A percentile compares a stretch with the other conserved stretches of the same genome.
Evolutionary conservation across 2,888 invertebrate species (phyloP).

Genomic region (Calliphora vomitoria): DNA sequence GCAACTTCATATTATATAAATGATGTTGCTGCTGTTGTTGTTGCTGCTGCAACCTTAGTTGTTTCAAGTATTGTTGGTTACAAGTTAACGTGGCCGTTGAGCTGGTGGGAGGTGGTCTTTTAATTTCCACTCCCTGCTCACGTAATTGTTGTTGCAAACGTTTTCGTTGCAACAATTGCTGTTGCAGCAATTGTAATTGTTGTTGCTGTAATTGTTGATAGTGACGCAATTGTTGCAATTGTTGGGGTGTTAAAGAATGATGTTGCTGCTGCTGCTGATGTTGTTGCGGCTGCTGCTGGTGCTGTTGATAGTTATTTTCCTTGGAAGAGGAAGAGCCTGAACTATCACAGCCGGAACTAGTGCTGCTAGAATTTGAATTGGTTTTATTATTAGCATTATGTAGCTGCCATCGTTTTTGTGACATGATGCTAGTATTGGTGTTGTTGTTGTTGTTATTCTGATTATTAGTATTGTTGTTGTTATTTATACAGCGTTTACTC

Average conservation of each 20-base stretch:
- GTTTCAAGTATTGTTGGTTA: constrained; percentile 81
- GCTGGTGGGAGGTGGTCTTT: constrained; percentile 50
- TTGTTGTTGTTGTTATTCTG: constrained; percentile 72
- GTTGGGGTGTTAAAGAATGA: constrained; percentile 86
- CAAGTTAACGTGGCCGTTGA: constrained; percentile 76
- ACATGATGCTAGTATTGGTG: constrained; percentile 58
- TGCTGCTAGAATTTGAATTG: constrained; percentile 79
- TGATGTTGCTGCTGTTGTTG: constrained; percentile 75
- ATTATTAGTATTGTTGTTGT: constrained; percentile 62
- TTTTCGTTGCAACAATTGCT: constrained; percentile 83
- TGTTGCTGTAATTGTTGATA: constrained; percentile 84
- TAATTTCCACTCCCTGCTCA: constrained; percentile 78
- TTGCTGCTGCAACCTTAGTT: constrained; percentile 77
- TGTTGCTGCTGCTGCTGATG: constrained; percentile 77
- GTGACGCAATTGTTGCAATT: constrained; percentile 86
- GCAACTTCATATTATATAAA: constrained; percentile 42
- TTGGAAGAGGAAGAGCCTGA: constrained; percentile 80
- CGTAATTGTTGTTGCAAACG: constrained; percentile 83
- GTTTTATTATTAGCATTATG: constrained; percentile 44
- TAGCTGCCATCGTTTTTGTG: constrained; percentile 72
- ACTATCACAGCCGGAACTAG: constrained; percentile 82
- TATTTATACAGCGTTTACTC: constrained; percentile 77
- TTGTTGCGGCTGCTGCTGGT: constrained; percentile 76
- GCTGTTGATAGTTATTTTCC: constrained; percentile 79
- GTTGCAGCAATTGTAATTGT: constrained; percentile 83